Conservation (phyloP, 1,140 invertebrate species). For the Trichonephila clavipes region DNA sequence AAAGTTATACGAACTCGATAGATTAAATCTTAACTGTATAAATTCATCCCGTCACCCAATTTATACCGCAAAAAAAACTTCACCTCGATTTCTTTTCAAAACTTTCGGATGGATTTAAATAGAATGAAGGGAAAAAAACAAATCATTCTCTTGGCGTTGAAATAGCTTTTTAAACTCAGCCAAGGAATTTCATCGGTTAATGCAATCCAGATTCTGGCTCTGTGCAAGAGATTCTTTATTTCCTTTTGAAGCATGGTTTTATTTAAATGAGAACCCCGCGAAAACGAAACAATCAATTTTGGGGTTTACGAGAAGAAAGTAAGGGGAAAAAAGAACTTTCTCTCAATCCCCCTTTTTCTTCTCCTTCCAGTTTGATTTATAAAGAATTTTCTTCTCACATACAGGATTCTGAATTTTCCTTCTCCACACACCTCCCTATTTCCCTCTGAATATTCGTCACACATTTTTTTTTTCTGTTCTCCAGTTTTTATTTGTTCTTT, state of each 20-base stretch:
- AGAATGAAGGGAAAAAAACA: not conserved
- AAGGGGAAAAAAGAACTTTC: not conserved
- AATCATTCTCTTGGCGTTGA: not conserved
- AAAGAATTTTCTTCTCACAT: constrained; percentile 12
- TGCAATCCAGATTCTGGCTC: constrained; percentile 43
- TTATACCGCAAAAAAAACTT: not conserved
- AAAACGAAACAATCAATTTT: constrained; percentile 69
- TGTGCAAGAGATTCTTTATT: constrained; percentile 13
- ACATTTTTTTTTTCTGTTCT: not conserved
- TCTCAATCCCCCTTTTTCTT: not conserved
- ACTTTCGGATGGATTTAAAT: constrained; percentile 5
- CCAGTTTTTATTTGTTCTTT: constrained; percentile 34
- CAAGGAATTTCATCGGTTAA: constrained; percentile 52
- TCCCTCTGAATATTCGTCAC: constrained; percentile 5
- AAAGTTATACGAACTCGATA: not conserved
- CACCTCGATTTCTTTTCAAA: constrained; percentile 12
- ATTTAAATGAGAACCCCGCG: constrained; percentile 58
- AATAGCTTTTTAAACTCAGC: constrained; percentile 67
- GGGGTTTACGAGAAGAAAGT: constrained; percentile 7
- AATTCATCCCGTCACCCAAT: constrained; percentile 29
- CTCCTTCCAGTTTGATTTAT: constrained; percentile 16
- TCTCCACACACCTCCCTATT: not conserved
- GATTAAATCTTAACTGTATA: constrained; percentile 54
- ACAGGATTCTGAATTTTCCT: not conserved
- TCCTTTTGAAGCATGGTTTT: constrained; percentile 44